Evolutionary conservation across 2,888 invertebrate species (phyloP).

Genomic region (Mellilla xanthometata): DNA sequence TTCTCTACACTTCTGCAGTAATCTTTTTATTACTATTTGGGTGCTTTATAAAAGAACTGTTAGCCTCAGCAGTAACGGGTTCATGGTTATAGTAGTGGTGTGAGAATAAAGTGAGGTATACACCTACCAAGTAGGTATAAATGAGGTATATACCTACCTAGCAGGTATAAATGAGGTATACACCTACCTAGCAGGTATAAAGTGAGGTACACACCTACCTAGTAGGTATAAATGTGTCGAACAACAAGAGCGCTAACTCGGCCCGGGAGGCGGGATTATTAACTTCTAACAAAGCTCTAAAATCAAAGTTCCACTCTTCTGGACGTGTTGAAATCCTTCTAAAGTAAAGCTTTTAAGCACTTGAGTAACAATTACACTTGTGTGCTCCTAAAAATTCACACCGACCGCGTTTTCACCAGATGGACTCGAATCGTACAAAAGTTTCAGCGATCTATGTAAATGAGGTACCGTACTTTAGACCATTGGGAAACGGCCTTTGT

Average conservation of each 20-base stretch:
- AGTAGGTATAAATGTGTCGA: too few relatives aligned
- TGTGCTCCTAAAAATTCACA: constrained; percentile 52
- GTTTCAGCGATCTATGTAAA: constrained; percentile 50
- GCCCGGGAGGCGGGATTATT: constrained; percentile 29
- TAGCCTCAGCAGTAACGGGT: neutral
- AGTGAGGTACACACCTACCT: too few relatives aligned
- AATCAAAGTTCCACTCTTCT: constrained; percentile 38
- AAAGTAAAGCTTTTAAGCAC: constrained; percentile 68
- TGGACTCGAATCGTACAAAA: constrained; percentile 50
- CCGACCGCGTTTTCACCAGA: constrained; percentile 44
- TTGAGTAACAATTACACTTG: constrained; percentile 58
- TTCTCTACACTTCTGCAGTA: constrained; percentile 14
- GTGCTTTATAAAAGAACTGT: constrained; percentile 3
- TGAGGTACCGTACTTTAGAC: constrained; percentile 35
- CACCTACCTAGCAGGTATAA: too few relatives aligned
- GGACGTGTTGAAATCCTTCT: constrained; percentile 49
- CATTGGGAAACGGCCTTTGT: constrained; percentile 37
- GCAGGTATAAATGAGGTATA: too few relatives aligned
- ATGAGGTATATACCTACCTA: too few relatives aligned
- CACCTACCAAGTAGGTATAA: too few relatives aligned
- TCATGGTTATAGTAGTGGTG: too few relatives aligned
- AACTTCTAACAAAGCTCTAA: constrained; percentile 37
- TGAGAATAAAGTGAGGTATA: too few relatives aligned
- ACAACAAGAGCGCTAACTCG: constrained; percentile 1
- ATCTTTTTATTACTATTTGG: constrained; percentile 7